phyloP scores from a whole-genome alignment of 2,113 vertebrate species.

The Cisticola juncidis region DNA sequence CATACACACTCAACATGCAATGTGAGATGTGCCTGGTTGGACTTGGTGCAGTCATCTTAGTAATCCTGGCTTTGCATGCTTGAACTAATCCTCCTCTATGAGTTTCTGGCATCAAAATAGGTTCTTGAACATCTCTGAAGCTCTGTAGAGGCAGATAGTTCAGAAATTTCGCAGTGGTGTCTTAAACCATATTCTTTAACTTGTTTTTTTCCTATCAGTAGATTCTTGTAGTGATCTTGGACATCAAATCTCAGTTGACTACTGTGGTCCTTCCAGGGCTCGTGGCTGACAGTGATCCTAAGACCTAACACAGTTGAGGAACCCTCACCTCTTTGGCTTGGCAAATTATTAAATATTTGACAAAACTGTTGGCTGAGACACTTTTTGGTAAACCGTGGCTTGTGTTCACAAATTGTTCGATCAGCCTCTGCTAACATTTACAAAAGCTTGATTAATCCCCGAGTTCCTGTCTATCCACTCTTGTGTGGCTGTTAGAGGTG shows the following conservation, averaged over 20 bases:
- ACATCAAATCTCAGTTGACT: not conserved
- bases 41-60: not conserved
- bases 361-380: not conserved
- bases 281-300: fast-evolving
- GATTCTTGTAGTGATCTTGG: not conserved
- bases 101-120: not conserved
- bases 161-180: not conserved
- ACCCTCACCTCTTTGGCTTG: not conserved
- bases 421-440: not conserved
- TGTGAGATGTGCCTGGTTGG: not conserved
- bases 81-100: not conserved
- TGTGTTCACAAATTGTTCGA: not conserved
- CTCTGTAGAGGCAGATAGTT: not conserved
- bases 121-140: not conserved
- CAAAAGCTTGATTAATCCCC: not conserved
- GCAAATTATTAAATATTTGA: not conserved
- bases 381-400: not conserved
- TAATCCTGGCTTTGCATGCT: not conserved
- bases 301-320: not conserved
- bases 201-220: fast-evolving
- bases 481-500: not conserved
- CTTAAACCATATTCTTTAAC: not conserved
- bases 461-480: not conserved
- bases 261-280: not conserved
- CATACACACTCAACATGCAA: fast-evolving